phyloP scores from a whole-genome alignment of 2,888 invertebrate species.

The Ptilodon capucinus region DNA sequence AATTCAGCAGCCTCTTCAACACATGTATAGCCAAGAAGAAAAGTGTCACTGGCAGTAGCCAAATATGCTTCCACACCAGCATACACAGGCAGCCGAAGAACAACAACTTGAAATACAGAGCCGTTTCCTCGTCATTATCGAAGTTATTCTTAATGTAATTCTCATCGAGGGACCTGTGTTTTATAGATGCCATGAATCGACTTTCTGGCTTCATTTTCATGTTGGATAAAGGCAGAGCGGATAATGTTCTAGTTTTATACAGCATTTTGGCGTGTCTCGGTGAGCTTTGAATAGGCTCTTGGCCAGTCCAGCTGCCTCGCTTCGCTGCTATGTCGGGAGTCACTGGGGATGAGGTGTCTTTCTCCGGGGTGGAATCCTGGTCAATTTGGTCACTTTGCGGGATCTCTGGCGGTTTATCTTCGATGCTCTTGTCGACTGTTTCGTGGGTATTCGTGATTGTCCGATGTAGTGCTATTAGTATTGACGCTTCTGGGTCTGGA shows the following conservation, averaged over 20 bases:
- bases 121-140: slow-evolving; percentile 82
- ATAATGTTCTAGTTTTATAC: slow-evolving; percentile 73
- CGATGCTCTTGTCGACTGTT: slow-evolving; percentile 31
- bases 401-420: slow-evolving; percentile 52
- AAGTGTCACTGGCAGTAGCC: slow-evolving; percentile 89
- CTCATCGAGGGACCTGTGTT: slow-evolving; percentile 67
- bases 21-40: slow-evolving; percentile 89
- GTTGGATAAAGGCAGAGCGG: slow-evolving; percentile 66
- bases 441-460: slow-evolving; percentile 50
- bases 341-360: slow-evolving; percentile 56
- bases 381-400: slow-evolving; percentile 48
- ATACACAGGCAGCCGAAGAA: slow-evolving; percentile 92
- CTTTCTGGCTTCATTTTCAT: slow-evolving; percentile 62
- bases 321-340: slow-evolving; percentile 57
- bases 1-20: slow-evolving; percentile 75
- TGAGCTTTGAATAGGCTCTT: slow-evolving; percentile 53
- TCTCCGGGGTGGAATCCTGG: slow-evolving; percentile 63
- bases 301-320: slow-evolving; percentile 59
- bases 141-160: slow-evolving; percentile 71
- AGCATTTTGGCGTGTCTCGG: slow-evolving; percentile 69
- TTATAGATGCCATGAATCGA: slow-evolving; percentile 67
- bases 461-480: slow-evolving; percentile 56
- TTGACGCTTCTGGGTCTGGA: slow-evolving; percentile 70
- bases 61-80: slow-evolving; percentile 93
- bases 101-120: slow-evolving; percentile 88